Base-by-base conservation (phyloP, 1,140 invertebrate genomes). In the Dryas iulia region DNA sequence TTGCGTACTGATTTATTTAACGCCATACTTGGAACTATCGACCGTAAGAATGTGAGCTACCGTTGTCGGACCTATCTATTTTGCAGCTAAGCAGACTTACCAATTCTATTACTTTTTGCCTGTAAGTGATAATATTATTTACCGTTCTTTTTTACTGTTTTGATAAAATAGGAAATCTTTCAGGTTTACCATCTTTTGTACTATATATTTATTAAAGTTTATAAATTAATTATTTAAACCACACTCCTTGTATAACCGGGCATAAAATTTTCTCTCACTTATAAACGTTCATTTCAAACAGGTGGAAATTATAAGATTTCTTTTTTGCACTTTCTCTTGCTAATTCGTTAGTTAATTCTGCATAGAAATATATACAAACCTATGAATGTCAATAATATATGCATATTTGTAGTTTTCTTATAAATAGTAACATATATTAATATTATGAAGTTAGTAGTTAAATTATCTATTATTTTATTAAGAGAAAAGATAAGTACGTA, bases 1-100 rank as follows among this genome's bases (percentile, higher is more conserved):
- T 66, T 79, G 72, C 77, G 73, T 72, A 73, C 72, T 83, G 81
- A 86, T 85, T 87, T 86, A 87, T 85, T 82, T 79, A 81, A 80
- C 81, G 74, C 76, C 75, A 72, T 79, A 81, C 76, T 75, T 71
- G 72, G 72, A 78, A 78, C 76, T 82, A 82, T 74, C 60, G 72
- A 69, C 71, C 67, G 72, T 77, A 71, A 76, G 74, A 77, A 82
- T 78, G 76, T 77, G 59, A 77, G 81, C 54, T 74, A 74, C 72
- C 76, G 70, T 75, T 73, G 62, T 56, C 30, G 28, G 23, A 60
- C 60, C 35, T 64, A 58, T 69, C 57, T 12, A 31, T 33, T 66
- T 28, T 26, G 53, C 12, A 26, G 25, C 21, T 35, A 58, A 58
- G 21, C 62, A 21, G 52, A 30, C 28, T n/a, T 28, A 26, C 31